phyloP scores from a whole-genome alignment of 2,797 vertebrate species.

The Lycodopsis pacificus region DNA sequence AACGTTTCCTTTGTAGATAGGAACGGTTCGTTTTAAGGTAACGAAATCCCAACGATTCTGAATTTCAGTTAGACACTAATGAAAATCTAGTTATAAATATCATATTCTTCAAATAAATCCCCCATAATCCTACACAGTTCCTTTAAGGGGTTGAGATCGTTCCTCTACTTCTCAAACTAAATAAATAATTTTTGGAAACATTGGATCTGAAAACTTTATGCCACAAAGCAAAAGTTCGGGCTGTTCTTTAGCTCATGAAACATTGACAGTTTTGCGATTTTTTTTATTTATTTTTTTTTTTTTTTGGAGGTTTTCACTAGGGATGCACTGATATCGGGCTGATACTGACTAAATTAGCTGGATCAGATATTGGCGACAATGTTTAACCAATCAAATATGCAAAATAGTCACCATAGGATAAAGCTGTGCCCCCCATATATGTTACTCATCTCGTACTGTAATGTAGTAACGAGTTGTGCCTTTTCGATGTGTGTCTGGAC shows the following conservation, averaged over 20 bases:
- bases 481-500: not conserved
- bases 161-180: not conserved
- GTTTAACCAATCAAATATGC: not conserved
- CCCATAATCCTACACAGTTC: not conserved
- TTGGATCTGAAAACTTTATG: not conserved
- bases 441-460: not conserved
- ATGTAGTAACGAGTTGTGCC: not conserved
- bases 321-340: no score
- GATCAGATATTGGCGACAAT: no score
- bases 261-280: not conserved
- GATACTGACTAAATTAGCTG: not conserved
- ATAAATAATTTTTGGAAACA: not conserved
- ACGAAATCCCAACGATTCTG: not conserved
- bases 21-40: not conserved
- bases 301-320: not conserved
- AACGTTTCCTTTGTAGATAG: not conserved
- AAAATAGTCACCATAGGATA: not conserved
- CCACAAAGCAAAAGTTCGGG: not conserved
- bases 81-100: no score
- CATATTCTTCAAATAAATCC: no score
- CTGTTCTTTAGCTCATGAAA: not conserved
- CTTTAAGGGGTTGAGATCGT: not conserved
- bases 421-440: not conserved
- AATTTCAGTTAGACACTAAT: no score
- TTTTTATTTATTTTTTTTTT: no score